These are phyloP conservation scores for Tautogolabrus adspersus DNA, from an alignment of 2,113 vertebrate species.

Conservation along the genomic window DNA sequence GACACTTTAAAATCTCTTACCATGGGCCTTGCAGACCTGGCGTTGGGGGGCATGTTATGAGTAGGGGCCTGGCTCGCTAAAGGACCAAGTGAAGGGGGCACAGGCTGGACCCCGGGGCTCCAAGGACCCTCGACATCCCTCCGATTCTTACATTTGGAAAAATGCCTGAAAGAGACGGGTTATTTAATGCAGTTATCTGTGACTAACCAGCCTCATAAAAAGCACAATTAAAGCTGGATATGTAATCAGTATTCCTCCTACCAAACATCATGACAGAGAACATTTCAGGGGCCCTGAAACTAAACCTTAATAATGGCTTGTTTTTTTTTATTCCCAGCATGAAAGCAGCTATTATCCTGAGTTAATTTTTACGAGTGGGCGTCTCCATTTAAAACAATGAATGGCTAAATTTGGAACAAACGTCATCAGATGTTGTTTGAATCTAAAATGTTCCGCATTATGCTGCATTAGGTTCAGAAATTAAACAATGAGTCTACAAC, in stretches of 20 bases:
- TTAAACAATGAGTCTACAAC: neutral
- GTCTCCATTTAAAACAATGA: constrained; percentile 3
- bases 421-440: neutral
- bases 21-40: constrained; percentile 77
- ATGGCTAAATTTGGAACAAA: constrained; percentile 22
- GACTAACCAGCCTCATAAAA: constrained; percentile 8
- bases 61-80: constrained; percentile 62
- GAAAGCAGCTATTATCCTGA: constrained; percentile 13
- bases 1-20: constrained; percentile 62
- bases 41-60: constrained; percentile 76
- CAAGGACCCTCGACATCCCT: constrained; percentile 80
- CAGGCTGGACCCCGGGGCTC: constrained; percentile 83
- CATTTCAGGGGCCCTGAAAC: neutral
- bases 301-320: constrained; percentile 6
- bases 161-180: constrained; percentile 82
- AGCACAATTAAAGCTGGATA: neutral
- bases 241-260: neutral
- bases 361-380: neutral
- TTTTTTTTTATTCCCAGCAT: neutral
- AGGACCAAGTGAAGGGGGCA: constrained; percentile 77
- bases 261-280: constrained; percentile 1
- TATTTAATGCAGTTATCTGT: neutral
- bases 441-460: too few relatives aligned
- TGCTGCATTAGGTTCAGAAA: neutral
- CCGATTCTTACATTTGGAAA: constrained; percentile 86